These are phyloP conservation scores for Acleris holmiana DNA, from an alignment of 2,888 invertebrate species.

Conservation along the genomic window DNA sequence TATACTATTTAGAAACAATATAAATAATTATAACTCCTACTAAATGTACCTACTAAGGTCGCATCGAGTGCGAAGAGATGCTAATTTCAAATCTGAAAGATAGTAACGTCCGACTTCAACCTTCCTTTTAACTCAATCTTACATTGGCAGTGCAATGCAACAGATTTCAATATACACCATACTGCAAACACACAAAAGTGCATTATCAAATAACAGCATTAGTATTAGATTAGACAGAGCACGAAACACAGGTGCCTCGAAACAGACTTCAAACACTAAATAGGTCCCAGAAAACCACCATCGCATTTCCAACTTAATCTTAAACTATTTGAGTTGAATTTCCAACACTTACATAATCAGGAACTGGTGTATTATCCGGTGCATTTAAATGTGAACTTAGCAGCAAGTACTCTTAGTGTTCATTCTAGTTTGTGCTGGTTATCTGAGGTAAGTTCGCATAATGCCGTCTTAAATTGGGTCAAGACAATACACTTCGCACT, in stretches of 20 bases:
- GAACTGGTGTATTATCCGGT: neutral
- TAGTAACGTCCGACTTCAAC: neutral
- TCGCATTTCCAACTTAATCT: constrained; percentile 20
- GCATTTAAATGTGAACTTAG: constrained; percentile 14
- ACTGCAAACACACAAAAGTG: neutral
- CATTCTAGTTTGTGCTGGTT: neutral
- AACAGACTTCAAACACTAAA: constrained; percentile 43
- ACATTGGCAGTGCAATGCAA: constrained; percentile 11
- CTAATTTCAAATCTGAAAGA: neutral
- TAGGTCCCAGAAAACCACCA: constrained; percentile 29
- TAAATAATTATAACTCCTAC: no score
- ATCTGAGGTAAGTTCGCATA: constrained; percentile 28
- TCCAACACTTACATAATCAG: constrained; percentile 2
- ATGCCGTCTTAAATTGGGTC: constrained; percentile 30
- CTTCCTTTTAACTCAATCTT: constrained; percentile 2
- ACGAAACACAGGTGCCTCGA: constrained; percentile 39
- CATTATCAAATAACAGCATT: no score
- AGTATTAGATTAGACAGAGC: constrained; percentile 18
- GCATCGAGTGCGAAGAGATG: no score
- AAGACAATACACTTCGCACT: constrained; percentile 23
- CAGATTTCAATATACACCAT: constrained; percentile 5
- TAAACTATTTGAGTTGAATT: constrained; percentile 15
- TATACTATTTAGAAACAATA: no score
- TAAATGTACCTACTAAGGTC: no score
- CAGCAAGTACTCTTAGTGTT: constrained; percentile 9